Base-by-base conservation (phyloP, 1,140 invertebrate species). In the Phymastichus coffea region DNA sequence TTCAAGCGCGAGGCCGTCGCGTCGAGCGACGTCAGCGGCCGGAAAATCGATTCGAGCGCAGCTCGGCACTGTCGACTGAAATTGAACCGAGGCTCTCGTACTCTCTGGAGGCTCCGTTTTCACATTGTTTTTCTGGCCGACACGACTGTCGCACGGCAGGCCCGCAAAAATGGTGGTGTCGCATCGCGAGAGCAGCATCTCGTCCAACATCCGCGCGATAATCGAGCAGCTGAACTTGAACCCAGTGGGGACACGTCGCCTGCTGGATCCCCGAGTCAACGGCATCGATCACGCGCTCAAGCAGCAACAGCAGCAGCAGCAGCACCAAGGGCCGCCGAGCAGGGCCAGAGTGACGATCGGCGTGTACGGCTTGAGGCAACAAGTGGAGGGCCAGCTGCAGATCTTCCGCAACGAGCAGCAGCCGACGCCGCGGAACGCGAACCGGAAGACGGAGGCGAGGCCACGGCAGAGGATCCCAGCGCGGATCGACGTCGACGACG, bases 171-270 rank as follows among this genome's bases (percentile, higher is more conserved):
- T 79, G 78, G 76, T 80, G 20, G 69, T 78, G 67, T 78, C 77
- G 12, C 76, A 71, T 35, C 71, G 73, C 46, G 76, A 79, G 59
- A 64, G 65, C 4, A 70, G 62, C 57, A 80, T 80, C 53, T 79
- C 77, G 38, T 71, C 77, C 8, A 79, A 79, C 58, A 80, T 80
- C 26, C 66, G 77, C 20, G 78, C 77, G 58, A 79, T 79, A 67
- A 79, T 80, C 66, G 75, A 79, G 51, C 77, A 78, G 38, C 61
- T 80, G 58, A 79, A 80, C 37, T 52, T 80, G 49, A 76, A 77
- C 43, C 74, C 77, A 0, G 72, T 78, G 8, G 73, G 73, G 54
- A 58, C 72, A 12, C 66, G 70, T 17, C 64, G 71, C 10, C 17
- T 75, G 30, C 73, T 73, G 44, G 71, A 76, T 35, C 47, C 49